Evolutionary conservation across 2,888 invertebrate genomes (phyloP), one percentile per base, ranked within the genome.

Genomic region (Mesopsocus fuscifrons): DNA sequence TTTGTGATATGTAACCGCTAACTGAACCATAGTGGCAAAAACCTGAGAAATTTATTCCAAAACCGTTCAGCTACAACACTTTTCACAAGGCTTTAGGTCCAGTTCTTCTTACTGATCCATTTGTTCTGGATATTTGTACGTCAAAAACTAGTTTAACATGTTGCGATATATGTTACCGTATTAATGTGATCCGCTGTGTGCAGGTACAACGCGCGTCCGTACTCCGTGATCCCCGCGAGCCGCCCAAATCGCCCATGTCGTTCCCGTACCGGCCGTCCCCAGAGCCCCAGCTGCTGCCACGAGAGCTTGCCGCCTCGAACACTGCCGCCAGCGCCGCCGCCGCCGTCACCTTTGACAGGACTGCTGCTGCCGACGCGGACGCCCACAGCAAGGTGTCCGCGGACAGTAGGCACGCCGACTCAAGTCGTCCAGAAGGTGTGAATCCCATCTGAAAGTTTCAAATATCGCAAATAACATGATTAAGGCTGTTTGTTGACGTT

Each of bases 361-460:
- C 54, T 52, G 53, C 52, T 53, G 54, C 53, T 52, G 54, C 54
- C 50, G 56, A 56, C 45, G 47, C 34, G 16, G 48, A 49, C 38
- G 34, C 38, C 42, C 42, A 42, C 43, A 4, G 15, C 23, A 52
- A 54, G 35, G 45, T 49, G 26, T 51, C 53, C 33, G 43, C 50
- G 18, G 52, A 53, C 42, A 45, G 49, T 41, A 51, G 52, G 48
- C 49, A 52, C 34, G 50, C 51, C 26, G 49, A 63, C 52, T 59
- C 62, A 40, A 63, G 63, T 47, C 63, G 66, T 53, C 65, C 67
- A 44, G 67, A 67, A 63, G 67, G 67, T 66, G 57, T 50, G 44
- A 26, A n/a, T n/a, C n/a, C n/a, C n/a, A n/a, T n/a, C 20, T 42
- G 11, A 43, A 11, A 3, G 5, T 41, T 23, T 41, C 38, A 15